Conservation (phyloP, 2,113 vertebrate species). For the Corythaeola cristata region DNA sequence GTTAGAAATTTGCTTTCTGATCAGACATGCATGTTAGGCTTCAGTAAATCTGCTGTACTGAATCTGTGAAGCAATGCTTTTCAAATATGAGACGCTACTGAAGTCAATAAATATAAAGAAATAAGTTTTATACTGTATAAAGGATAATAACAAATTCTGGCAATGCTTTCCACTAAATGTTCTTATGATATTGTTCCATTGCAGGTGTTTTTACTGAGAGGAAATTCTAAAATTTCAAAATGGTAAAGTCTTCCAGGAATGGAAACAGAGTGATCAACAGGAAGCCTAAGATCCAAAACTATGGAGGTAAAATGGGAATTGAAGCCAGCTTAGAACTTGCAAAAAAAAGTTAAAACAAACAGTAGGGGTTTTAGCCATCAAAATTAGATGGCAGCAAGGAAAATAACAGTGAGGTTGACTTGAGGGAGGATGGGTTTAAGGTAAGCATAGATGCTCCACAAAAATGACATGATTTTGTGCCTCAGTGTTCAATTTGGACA, state of each 20-base stretch:
- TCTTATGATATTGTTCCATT: not conserved
- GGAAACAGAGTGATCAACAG: not conserved
- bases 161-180: not conserved
- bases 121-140: not conserved
- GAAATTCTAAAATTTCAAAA: not conserved
- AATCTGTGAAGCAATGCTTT: not conserved
- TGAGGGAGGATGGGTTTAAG: not conserved
- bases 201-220: not conserved
- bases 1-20: not conserved
- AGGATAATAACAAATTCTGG: not conserved
- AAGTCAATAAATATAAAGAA: slow-evolving; percentile 2
- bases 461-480: not conserved
- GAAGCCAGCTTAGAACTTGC: not conserved
- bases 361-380: not conserved
- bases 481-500: not conserved
- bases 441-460: not conserved
- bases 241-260: not conserved
- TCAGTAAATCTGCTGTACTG: not conserved
- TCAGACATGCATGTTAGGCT: not conserved
- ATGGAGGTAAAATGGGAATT: not conserved
- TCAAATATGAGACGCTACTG: not conserved
- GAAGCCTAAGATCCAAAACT: not conserved
- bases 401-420: not conserved
- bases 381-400: not conserved
- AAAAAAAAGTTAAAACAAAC: not conserved